These are phyloP conservation scores for Panopea generosa DNA, from an alignment of 2,888 invertebrate species.

Conservation along the genomic window DNA sequence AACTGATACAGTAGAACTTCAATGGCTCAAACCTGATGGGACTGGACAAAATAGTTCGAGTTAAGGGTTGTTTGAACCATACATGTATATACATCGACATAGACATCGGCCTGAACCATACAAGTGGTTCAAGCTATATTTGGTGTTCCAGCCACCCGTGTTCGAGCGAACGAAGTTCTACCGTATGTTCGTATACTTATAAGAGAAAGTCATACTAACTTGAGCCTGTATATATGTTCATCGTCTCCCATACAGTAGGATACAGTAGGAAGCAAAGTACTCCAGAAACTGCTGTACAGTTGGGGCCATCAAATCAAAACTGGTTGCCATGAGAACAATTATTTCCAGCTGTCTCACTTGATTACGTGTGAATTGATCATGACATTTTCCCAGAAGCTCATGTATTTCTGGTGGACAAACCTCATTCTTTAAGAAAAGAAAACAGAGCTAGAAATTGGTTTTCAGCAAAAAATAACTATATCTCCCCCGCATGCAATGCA, in stretches of 20 bases:
- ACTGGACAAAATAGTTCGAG: no score
- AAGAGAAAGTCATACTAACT: slow-evolving; percentile 31
- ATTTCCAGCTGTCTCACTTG: slow-evolving; percentile 75
- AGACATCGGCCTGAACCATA: no score
- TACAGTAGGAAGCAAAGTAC: slow-evolving; percentile 67
- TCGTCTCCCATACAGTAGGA: slow-evolving; percentile 42
- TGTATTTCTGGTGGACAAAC: slow-evolving; percentile 75
- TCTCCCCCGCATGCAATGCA: no score
- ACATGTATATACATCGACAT: no score
- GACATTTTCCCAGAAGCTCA: slow-evolving; percentile 70
- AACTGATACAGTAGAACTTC: not conserved
- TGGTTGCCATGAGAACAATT: slow-evolving; percentile 72
- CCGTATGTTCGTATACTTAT: no score
- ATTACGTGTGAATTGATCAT: slow-evolving; percentile 66
- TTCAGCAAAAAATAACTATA: no score
- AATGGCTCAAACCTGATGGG: no score
- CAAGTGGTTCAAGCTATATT: no score
- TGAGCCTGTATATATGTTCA: slow-evolving; percentile 42
- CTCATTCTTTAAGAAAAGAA: slow-evolving; percentile 77
- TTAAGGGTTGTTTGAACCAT: no score
- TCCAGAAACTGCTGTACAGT: slow-evolving; percentile 78
- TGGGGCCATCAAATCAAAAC: slow-evolving; percentile 76
- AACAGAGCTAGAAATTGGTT: no score
- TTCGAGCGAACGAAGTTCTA: no score
- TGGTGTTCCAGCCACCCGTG: no score